These are phyloP conservation scores for Telmatherina bonti DNA, from an alignment of 2,797 vertebrate genomes.

Conservation along the genomic window DNA sequence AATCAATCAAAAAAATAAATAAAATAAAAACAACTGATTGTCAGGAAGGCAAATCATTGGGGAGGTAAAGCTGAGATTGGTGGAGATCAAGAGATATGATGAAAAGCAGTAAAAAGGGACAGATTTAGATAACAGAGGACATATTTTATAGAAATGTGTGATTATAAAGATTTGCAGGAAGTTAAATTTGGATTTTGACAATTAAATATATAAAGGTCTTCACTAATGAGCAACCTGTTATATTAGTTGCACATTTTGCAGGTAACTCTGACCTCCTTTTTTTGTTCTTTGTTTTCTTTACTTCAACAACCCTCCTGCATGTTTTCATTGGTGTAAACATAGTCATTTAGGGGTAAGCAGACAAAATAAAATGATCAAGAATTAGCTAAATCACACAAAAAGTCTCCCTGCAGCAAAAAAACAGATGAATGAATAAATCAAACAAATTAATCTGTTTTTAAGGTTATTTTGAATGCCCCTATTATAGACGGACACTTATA, in stretches of 20 bases:
- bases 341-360: background rate
- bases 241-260: background rate
- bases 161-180: slow-evolving; percentile 25
- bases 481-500: background rate
- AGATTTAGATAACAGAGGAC: background rate
- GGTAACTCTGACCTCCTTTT: background rate
- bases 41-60: slow-evolving; percentile 12
- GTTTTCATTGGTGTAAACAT: background rate
- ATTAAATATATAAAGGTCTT: slow-evolving; percentile 16
- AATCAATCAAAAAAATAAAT: background rate
- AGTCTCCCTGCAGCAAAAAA: background rate
- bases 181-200: slow-evolving; percentile 17
- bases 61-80: background rate
- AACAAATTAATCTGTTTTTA: no score
- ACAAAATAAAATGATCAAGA: background rate
- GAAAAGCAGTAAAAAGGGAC: background rate
- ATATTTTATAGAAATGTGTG: slow-evolving; percentile 21
- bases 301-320: no score
- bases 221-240: slow-evolving; percentile 7
- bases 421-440: background rate
- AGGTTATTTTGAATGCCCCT: no score
- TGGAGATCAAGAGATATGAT: background rate
- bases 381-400: no score
- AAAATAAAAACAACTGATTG: slow-evolving; percentile 16
- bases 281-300: background rate